Base-by-base conservation (phyloP, 1,140 invertebrate species). In the Drosophila grimshawi region DNA sequence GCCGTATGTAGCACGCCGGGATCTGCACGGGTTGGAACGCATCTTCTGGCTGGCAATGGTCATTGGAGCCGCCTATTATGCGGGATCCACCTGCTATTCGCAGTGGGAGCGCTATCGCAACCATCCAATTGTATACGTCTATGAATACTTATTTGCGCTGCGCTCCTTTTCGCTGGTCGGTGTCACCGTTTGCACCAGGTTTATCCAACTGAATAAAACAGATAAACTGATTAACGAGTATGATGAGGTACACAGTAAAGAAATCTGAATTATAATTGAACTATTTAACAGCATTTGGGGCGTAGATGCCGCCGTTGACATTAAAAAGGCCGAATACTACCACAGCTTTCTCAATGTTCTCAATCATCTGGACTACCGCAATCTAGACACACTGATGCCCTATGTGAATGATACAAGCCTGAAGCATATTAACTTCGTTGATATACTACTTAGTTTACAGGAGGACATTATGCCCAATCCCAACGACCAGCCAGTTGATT, bases 61-160 rank as follows among this genome's bases (percentile, higher is more conserved):
- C 8, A 27, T 80, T 30, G 46, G 59, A 5, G 73, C 90, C 2
- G 61, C 77, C 3, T 91, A 83, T 27, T 86, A 78, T 39, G 88
- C 86, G 1, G 76, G 86, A 4, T 52, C 29, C 52, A 89, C 82
- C 32, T 91, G 90, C 52, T 62, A 63, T 5, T 56, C 57, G 5
- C 90, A 92, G 32, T 91, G 85, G 86, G 48, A 80, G 46, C 76
- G 90, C 27, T 92, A 75, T 72, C 86, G 85, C 2, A 55, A 92
- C 6, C 90, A 91, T 67, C 90, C 90, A 0, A 76, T 91, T 72
- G 85, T 92, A 29, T 92, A 89, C 60, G 83, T 85, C 41, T 86
- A 89, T 45, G 90, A 92, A 70, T 90, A 73, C 66, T 59, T 90
- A 11, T 82, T 67, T 35, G 76, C 71, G 2, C 45, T 88, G 32